Evolutionary conservation across 2,797 vertebrate genomes (phyloP).

Genomic region (Enteromius afrohamiltoni): DNA sequence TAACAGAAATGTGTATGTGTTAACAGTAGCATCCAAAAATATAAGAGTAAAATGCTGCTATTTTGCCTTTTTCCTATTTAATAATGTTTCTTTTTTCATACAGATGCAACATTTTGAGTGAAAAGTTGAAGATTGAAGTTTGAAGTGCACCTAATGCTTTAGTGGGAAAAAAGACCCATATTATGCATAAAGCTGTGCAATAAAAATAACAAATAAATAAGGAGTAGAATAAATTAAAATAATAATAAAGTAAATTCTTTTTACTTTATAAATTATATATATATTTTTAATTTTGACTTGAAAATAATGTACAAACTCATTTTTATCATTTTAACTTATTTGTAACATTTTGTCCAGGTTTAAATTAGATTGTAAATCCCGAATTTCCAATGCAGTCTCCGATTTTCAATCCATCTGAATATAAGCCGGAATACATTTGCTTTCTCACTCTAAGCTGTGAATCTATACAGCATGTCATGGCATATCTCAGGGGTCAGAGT

Average conservation of each 20-base stretch:
- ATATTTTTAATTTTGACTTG: too few species aligned
- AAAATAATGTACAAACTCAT: neutral
- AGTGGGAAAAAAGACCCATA: neutral
- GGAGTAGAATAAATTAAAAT: neutral
- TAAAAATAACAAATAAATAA: neutral
- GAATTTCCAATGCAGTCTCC: neutral
- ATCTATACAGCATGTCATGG: neutral
- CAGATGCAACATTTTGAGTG: neutral
- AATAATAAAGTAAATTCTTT: neutral
- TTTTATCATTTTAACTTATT: neutral
- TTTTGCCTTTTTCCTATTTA: neutral
- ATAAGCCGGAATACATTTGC: conserved; percentile 20
- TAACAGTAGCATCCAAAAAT: neutral
- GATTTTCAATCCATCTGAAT: neutral
- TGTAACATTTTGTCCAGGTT: neutral
- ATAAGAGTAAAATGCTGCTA: neutral
- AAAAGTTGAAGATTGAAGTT: neutral
- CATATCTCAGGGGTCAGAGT: conserved; percentile 8
- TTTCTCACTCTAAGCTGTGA: conserved; percentile 9
- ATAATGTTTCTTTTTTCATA: neutral
- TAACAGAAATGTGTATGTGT: neutral
- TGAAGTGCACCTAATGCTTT: neutral
- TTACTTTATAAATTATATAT: too few species aligned
- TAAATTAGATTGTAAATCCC: neutral
- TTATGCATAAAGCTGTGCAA: neutral